Evolutionary conservation across 2,797 vertebrate genomes (phyloP).

Genomic region (Sparidentex hasta): DNA sequence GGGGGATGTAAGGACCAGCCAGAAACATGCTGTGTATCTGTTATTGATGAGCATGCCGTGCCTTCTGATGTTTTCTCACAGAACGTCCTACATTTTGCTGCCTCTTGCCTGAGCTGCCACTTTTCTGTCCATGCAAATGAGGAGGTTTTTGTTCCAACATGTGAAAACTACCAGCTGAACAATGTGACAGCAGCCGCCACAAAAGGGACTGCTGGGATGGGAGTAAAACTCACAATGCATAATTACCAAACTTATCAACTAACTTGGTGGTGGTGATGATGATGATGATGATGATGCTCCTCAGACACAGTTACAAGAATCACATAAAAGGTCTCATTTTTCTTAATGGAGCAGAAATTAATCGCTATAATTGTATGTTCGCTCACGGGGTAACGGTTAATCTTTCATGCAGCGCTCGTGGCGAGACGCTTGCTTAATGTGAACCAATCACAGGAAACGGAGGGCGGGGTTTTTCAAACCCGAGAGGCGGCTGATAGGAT

Average conservation of each 20-base stretch:
- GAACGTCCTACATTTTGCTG: constrained; percentile 77
- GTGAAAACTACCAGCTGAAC: constrained; percentile 61
- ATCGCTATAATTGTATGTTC: background rate
- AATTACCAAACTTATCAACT: constrained; percentile 32
- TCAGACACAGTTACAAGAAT: background rate
- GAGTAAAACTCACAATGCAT: constrained; percentile 40
- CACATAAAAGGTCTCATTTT: no score
- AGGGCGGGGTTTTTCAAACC: constrained; percentile 11
- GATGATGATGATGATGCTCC: background rate
- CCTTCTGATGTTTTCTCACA: constrained; percentile 77
- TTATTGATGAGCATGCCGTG: constrained; percentile 78
- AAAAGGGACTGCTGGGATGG: constrained; percentile 46
- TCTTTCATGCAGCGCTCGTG: background rate
- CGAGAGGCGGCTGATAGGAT: constrained; percentile 11
- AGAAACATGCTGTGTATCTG: constrained; percentile 75
- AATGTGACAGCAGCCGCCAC: constrained; percentile 42
- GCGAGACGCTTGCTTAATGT: background rate
- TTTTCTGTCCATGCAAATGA: constrained; percentile 72
- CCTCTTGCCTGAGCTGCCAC: constrained; percentile 56
- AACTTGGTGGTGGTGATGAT: background rate
- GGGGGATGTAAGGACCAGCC: constrained; percentile 76
- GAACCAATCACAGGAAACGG: constrained; percentile 31
- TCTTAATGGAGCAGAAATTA: no score
- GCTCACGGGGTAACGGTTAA: background rate
- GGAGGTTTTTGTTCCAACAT: constrained; percentile 62